Evolutionary conservation across 2,797 vertebrate species (phyloP).

Genomic region (Sitta carolinensis): DNA sequence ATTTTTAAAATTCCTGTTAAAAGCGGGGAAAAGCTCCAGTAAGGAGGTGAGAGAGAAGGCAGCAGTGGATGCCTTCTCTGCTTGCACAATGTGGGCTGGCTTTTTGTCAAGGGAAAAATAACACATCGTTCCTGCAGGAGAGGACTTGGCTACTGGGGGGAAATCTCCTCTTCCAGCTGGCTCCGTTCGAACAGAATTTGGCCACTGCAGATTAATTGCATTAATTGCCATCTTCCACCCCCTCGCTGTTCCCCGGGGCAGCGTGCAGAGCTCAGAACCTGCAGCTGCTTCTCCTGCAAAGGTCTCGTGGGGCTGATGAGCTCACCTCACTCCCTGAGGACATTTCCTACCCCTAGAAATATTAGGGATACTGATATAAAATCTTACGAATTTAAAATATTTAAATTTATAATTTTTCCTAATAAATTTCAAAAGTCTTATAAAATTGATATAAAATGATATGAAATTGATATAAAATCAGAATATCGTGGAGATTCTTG

Average conservation of each 20-base stretch:
- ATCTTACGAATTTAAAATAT: too few species aligned
- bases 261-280: background rate
- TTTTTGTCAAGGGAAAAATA: background rate
- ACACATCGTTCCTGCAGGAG: background rate
- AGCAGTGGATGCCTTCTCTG: background rate
- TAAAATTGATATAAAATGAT: too few species aligned
- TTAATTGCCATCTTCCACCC: background rate
- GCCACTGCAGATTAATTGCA: background rate
- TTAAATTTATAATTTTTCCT: too few species aligned
- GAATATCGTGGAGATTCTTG: fast-evolving
- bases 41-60: background rate
- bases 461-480: too few species aligned
- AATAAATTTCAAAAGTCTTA: too few species aligned
- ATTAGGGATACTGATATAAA: background rate
- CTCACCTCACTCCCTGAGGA: background rate
- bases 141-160: background rate
- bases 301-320: fast-evolving
- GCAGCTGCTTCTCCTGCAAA: background rate
- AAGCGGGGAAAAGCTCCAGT: background rate
- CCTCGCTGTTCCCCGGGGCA: background rate
- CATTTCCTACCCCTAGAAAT: background rate
- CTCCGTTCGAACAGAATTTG: background rate
- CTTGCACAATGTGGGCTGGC: background rate
- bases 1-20: background rate
- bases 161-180: background rate